These are phyloP conservation scores for Columba janthina DNA, from an alignment of 2,113 vertebrate species.

Conservation along the genomic window DNA sequence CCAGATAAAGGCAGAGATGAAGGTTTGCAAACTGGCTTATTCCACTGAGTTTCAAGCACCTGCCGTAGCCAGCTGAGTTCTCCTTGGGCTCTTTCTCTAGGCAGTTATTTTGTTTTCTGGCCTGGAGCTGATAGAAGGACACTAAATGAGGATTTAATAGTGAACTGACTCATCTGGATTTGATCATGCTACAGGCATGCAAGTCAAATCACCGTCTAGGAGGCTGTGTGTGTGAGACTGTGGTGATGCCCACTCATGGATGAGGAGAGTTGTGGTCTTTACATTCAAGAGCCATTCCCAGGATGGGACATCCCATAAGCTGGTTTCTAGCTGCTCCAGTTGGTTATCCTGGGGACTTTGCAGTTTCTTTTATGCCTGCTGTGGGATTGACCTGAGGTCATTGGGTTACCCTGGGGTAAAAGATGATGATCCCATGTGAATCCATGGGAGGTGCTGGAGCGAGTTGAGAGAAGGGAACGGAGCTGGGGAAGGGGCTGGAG, in stretches of 20 bases:
- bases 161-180: not conserved
- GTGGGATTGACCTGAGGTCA: not conserved
- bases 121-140: not conserved
- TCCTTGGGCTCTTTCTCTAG: slow-evolving; percentile 8
- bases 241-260: not conserved
- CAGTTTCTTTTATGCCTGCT: not conserved
- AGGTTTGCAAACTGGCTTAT: not conserved
- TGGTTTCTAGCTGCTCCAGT: not conserved
- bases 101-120: slow-evolving; percentile 1
- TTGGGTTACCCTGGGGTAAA: not conserved
- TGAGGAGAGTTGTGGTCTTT: not conserved
- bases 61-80: not conserved
- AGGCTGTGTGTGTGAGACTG: not conserved
- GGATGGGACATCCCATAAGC: not conserved
- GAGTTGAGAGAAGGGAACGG: too few relatives aligned
- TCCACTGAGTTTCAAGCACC: not conserved
- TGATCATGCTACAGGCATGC: not conserved
- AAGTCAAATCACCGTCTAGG: not conserved
- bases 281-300: too few relatives aligned
- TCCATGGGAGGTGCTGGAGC: not conserved
- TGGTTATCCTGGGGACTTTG: not conserved
- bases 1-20: not conserved
- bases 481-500: too few relatives aligned
- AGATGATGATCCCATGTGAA: rapidly evolving
- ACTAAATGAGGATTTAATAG: slow-evolving; percentile 5